phyloP scores from a whole-genome alignment of 2,797 vertebrate species.

The Rhinella marina region DNA sequence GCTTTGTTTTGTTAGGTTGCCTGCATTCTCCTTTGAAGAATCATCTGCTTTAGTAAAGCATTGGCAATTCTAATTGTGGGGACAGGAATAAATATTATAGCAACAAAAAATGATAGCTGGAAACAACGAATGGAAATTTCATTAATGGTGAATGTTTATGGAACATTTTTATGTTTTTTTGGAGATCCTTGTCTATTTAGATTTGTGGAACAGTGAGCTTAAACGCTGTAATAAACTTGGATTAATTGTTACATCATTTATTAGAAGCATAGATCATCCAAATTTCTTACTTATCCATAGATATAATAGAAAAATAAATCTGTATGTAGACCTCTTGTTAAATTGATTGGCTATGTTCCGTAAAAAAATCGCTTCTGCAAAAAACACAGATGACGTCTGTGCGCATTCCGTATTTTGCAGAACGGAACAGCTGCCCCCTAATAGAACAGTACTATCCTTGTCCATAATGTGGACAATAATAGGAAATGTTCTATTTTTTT shows the following conservation, averaged over 20 bases:
- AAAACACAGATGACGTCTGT: too few relatives aligned
- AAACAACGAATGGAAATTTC: slow-evolving; percentile 44
- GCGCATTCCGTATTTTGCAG: too few relatives aligned
- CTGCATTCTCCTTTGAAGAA: slow-evolving; percentile 21
- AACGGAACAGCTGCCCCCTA: too few relatives aligned
- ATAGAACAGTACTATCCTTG: too few relatives aligned
- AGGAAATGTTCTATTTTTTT: too few relatives aligned
- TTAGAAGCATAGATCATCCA: slow-evolving; percentile 6
- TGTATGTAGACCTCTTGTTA: too few relatives aligned
- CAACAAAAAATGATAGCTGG: slow-evolving; percentile 28
- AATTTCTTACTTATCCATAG: neutral
- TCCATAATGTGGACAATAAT: too few relatives aligned
- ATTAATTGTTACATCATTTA: slow-evolving; percentile 25
- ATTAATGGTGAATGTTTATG: slow-evolving; percentile 46
- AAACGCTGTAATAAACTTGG: slow-evolving; percentile 7
- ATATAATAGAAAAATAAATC: neutral
- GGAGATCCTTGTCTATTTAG: slow-evolving; percentile 22
- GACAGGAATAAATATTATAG: slow-evolving; percentile 25
- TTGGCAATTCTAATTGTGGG: slow-evolving; percentile 29
- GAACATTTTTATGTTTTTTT: slow-evolving; percentile 47
- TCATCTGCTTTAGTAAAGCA: slow-evolving; percentile 33
- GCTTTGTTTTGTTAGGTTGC: neutral
- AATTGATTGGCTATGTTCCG: too few relatives aligned
- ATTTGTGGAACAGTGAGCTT: slow-evolving; percentile 30
- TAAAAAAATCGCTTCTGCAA: too few relatives aligned